Evolutionary conservation across 1,140 invertebrate genomes (phyloP), one percentile per base, ranked within the genome.

Genomic region (Dendrolimus kikuchii): DNA sequence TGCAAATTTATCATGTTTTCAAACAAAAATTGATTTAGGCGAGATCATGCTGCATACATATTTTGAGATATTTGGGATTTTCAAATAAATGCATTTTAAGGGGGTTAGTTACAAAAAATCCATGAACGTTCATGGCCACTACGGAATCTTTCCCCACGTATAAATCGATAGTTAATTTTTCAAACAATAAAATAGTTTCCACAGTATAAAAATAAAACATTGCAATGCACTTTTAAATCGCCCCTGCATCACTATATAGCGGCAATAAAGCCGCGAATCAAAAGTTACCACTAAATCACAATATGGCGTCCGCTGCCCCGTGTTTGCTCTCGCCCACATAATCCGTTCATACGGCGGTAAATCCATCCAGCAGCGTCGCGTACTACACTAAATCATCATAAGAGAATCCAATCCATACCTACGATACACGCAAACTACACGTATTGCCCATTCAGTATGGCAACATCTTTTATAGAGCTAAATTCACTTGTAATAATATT

Each of bases 251-350:
- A 38, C 61, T 53, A 43, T 57, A 62, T 60, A 65, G 66, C 67
- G 59, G 70, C 69, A 77, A 81, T 83, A 80, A 81, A 78, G 68
- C 68, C 68, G 71, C 73, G 80, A 77, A 83, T 86, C 82, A 83
- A 83, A 86, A 86, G 77, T 86, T 68, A 55, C 49, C 69, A 53
- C 57, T 86, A 86, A 81, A 81, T 86, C 71, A 81, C 74, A 81
- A 82, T 78, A 85, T 80, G 75, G 77, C 78, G 80, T 70, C 64
- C 73, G 75, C 68, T 77, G 78, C 70, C 77, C 76, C 76, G 77
- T 83, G 80, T 86, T 86, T 86, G 80, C 82, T 77, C 73, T 86
- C 82, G 80, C 80, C 82, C 82, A 86, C 82, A 80, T 86, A 86
- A 86, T 83, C 82, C 82, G 76, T 82, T 85, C 77, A 73, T 81